Evolutionary conservation across 2,888 invertebrate species (phyloP), one percentile per base, ranked within the genome.

Genomic region (Chrysina gloriosa): DNA sequence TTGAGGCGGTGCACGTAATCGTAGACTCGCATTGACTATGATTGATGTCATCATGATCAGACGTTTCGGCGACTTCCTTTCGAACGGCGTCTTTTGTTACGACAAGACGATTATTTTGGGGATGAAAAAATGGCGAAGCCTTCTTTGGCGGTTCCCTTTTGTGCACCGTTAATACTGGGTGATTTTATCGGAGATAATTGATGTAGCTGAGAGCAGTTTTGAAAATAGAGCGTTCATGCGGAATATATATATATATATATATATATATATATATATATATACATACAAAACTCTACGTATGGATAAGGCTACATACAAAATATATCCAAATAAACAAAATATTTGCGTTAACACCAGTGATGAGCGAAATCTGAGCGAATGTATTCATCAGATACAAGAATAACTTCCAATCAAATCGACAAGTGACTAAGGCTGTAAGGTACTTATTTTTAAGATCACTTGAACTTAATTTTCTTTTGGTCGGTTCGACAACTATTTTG

Each of bases 31-130:
- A 39, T 36, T 56, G 58, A 58, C 58, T 31, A 58, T 58, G 58
- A 58, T 58, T 58, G 58, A 58, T 58, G 58, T 58, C 58, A 23
- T 14, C 25, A 31, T 39, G 58, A 58, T 58, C 58, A 58, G 58
- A 42, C 58, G 23, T 25, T 58, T 39, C 25, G 58, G 39, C 58
- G 58, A 58, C 58, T 39, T 39, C 39, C 58, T 25, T 25, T 39
- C 7, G 58, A 39, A 19, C 6, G 23, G n/a, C 58, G 23, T 58
- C 39, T 39, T 58, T 58, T 58, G 58, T 58, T 23, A 58, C 36
- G 58, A 58, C 14, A 23, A 25, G 29, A 50, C 58, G 39, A 58
- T 58, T 58, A 58, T 58, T 58, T 58, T 58, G 14, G 23, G 25
- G 39, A 39, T 39, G 11, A 58, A 58, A 58, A 58, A 58, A 16